phyloP scores from a whole-genome alignment of 2,797 vertebrate species.

The Allochrocebus solatus region DNA sequence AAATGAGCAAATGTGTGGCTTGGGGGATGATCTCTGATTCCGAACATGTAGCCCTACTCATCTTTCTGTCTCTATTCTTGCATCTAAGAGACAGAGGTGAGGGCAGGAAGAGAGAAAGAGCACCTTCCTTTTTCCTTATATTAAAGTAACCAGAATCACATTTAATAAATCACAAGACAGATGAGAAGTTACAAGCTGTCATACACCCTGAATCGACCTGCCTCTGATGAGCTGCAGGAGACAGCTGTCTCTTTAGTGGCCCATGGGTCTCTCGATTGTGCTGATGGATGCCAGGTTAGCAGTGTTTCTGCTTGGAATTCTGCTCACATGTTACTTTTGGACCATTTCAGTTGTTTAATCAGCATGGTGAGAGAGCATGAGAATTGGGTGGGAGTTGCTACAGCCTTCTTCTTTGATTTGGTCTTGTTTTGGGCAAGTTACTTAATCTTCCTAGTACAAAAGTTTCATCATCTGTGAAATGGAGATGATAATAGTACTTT shows the following conservation, averaged over 20 bases:
- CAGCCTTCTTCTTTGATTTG: background rate
- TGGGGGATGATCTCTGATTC: background rate
- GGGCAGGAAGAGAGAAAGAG: background rate
- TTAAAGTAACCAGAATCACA: background rate
- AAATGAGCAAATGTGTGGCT: background rate
- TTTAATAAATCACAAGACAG: background rate
- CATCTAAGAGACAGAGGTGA: background rate
- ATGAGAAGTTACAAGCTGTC: background rate
- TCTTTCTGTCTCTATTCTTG: background rate
- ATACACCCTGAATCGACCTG: rapidly evolving
- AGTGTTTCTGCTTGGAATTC: background rate
- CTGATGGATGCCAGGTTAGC: background rate
- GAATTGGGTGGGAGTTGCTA: background rate
- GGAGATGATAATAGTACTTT: background rate
- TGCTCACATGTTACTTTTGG: background rate
- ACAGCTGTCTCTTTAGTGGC: rapidly evolving
- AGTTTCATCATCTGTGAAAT: background rate
- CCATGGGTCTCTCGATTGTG: rapidly evolving
- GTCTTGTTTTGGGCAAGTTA: background rate
- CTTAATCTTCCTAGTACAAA: background rate
- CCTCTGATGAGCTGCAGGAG: rapidly evolving
- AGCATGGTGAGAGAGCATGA: rapidly evolving
- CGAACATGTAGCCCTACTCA: background rate
- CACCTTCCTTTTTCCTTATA: background rate
- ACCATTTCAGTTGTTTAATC: background rate